Percentiles rank a stretch among this genome's conserved stretches.
Evolutionary conservation across 1,140 invertebrate genomes (phyloP).

Genomic region (Pristionchus pacificus): DNA sequence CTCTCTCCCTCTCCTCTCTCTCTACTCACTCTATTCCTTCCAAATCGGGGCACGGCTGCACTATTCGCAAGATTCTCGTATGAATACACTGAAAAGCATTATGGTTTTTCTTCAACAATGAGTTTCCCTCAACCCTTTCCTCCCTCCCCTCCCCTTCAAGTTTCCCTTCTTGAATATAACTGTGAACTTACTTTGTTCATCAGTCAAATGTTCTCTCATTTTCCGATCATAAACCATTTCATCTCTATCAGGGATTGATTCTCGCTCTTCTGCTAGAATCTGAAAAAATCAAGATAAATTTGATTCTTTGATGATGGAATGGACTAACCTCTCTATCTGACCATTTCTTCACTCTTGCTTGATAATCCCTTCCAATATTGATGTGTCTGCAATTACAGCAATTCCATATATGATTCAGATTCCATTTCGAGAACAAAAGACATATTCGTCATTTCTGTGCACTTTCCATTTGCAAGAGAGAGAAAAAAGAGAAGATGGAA

Average conservation of each 20-base stretch:
- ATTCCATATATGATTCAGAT: not conserved
- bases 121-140: too few species aligned
- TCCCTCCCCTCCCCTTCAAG: too few species aligned
- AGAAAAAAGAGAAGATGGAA: slow-evolving; percentile 16
- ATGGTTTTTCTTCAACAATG: too few species aligned
- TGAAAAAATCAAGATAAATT: too few species aligned
- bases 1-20: not conserved
- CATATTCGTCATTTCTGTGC: slow-evolving; percentile 10
- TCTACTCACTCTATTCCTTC: slow-evolving; percentile 70
- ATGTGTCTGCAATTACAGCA: slow-evolving; percentile 66
- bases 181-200: slow-evolving; percentile 40
- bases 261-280: slow-evolving; percentile 38
- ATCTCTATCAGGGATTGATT: slow-evolving; percentile 49
- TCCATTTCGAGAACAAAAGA: slow-evolving; percentile 19
- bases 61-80: slow-evolving; percentile 76
- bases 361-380: slow-evolving; percentile 82
- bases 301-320: too few species aligned
- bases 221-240: slow-evolving; percentile 53
- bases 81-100: slow-evolving; percentile 54
- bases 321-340: slow-evolving; percentile 43
- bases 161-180: too few species aligned
- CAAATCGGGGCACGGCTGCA: slow-evolving; percentile 66
- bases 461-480: not conserved
- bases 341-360: slow-evolving; percentile 66
- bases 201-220: slow-evolving; percentile 45